phyloP scores from a whole-genome alignment of 2,113 vertebrate species.

The Petroica traversi region DNA sequence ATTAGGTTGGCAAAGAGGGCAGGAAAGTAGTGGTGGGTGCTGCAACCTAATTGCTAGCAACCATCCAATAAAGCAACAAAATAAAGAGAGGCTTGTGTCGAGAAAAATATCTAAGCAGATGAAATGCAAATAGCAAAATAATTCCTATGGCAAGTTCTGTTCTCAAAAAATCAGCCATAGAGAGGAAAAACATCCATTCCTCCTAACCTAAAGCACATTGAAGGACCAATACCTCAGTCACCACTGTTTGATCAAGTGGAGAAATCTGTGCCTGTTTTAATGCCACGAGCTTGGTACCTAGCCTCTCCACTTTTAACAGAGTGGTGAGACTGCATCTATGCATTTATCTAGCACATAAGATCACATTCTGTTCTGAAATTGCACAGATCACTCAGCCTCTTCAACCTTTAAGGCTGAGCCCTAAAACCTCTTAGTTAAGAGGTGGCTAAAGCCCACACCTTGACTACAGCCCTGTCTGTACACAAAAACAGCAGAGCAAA shows the following conservation, averaged over 20 bases:
- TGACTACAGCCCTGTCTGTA: neutral
- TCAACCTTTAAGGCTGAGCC: neutral
- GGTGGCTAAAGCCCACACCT: neutral
- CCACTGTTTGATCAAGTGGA: neutral
- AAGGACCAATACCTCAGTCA: neutral
- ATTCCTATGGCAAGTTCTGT: neutral
- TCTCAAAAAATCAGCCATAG: neutral
- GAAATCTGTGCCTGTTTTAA: neutral
- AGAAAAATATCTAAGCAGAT: neutral
- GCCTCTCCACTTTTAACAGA: neutral
- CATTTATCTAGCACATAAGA: neutral
- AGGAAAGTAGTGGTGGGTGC: neutral
- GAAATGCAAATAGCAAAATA: neutral
- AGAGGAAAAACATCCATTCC: neutral
- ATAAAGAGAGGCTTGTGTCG: neutral
- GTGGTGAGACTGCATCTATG: neutral
- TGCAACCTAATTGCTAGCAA: neutral
- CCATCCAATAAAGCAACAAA: neutral
- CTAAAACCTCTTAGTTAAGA: neutral
- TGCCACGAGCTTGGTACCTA: accelerated
- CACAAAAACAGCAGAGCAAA: neutral
- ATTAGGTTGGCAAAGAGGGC: slow-evolving; percentile 1
- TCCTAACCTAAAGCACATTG: neutral
- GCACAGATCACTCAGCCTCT: neutral
- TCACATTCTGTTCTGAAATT: neutral